phyloP scores from a whole-genome alignment of 2,888 invertebrate species.

The Sarcophaga caerulescens region DNA sequence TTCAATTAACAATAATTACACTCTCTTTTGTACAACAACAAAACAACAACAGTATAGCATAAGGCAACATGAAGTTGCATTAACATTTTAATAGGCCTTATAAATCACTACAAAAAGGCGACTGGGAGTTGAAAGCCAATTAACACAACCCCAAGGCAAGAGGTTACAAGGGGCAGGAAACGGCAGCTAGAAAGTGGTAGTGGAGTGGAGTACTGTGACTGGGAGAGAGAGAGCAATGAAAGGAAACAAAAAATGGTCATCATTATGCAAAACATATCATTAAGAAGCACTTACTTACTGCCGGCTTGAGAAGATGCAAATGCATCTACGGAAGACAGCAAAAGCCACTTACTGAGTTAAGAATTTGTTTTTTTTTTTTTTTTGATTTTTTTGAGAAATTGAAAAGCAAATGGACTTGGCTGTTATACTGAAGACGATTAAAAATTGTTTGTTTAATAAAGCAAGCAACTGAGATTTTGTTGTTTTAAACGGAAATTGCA shows the following conservation, averaged over 20 bases:
- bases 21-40: constrained; percentile 33
- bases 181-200: too few relatives aligned
- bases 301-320: neutral
- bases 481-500: constrained; percentile 65
- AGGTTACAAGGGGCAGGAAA: neutral
- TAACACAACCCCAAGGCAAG: constrained; percentile 5
- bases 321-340: constrained; percentile 10
- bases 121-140: constrained; percentile 3
- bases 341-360: constrained; percentile 48
- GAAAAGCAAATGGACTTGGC: neutral
- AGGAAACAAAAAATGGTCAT: constrained; percentile 23
- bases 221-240: neutral
- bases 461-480: neutral
- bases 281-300: constrained; percentile 73
- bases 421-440: neutral
- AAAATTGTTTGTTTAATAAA: neutral
- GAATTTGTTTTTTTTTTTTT: constrained; percentile 31
- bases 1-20: constrained; percentile 66
- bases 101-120: constrained; percentile 45
- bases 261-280: constrained; percentile 79
- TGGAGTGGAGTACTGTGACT: neutral
- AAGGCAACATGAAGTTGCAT: constrained; percentile 56
- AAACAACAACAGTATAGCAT: neutral
- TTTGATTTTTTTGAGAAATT: neutral
- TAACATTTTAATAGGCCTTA: constrained; percentile 64